phyloP scores from a whole-genome alignment of 2,113 vertebrate species.

The Xenus cinereus region DNA sequence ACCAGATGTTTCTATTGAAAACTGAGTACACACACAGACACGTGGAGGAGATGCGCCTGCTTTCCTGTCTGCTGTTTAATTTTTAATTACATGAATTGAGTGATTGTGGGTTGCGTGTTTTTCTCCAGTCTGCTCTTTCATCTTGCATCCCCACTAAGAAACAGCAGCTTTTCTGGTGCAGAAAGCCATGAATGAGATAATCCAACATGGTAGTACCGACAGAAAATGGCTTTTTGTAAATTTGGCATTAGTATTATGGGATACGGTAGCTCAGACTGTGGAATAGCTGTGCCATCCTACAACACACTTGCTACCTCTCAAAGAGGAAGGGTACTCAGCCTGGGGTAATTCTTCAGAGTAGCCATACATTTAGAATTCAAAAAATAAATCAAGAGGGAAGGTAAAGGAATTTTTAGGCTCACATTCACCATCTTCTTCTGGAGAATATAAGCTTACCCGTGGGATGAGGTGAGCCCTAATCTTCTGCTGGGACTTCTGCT shows the following conservation, averaged over 20 bases:
- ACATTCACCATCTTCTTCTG: background rate
- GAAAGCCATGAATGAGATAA: background rate
- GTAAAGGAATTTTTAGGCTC: background rate
- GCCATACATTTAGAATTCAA: background rate
- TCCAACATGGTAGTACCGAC: background rate
- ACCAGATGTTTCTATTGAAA: slow-evolving; percentile 39
- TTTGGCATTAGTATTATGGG: background rate
- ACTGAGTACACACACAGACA: background rate
- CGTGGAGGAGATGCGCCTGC: background rate
- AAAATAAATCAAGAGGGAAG: background rate
- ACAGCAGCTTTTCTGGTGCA: background rate
- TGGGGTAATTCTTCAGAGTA: background rate
- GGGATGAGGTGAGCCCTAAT: background rate
- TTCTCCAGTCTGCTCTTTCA: background rate
- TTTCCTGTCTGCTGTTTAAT: slow-evolving; percentile 27
- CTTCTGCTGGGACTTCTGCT: background rate
- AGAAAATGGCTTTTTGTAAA: background rate
- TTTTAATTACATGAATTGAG: slow-evolving; percentile 25
- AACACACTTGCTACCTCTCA: background rate
- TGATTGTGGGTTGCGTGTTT: background rate
- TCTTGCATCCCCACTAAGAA: background rate
- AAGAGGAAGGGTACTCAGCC: background rate
- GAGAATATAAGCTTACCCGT: background rate
- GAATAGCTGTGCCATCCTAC: background rate
- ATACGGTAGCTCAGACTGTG: background rate